Base-by-base conservation (phyloP, 1,140 invertebrate genomes). In the Micrasema minimum region DNA sequence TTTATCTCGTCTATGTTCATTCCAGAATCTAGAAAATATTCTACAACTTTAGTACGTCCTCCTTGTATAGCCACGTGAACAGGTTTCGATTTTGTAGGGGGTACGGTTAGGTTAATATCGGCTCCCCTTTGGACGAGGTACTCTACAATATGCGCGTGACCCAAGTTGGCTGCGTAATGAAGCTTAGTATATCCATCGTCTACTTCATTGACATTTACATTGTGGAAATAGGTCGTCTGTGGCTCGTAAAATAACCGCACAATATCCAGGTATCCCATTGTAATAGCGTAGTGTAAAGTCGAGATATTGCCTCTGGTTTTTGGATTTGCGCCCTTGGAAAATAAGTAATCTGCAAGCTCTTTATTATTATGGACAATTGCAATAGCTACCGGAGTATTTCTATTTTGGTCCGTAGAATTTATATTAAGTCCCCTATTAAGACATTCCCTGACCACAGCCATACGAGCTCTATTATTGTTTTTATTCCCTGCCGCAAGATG, bases 21-120 rank as follows among this genome's bases (percentile, higher is more conserved):
- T 9, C 55, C 55, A 38, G 16, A 2, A 14, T 59, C 55, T 7
- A 59, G 14, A 11, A 59, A 38, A 38, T 18, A 38, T 22, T 59
- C 37, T 10, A 59, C 31, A 10, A 53, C 50, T 26, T 53, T 6
- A 11, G 23, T 11, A n/a, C 22, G 18, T 20, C 23, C 23, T 31
- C 22, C 9, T 9, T 14, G 6, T 12, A 53, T 26, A 1, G 50
- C 50, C 22, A 26, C 22, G 22, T 53, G 50, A 7, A 53, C 22
- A 10, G 50, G 50, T 26, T 53, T 53, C 12, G 23, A 12, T 23
- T 2, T 20, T 31, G 26, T 31, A 12, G 16, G 6, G 3, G 3
- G 4, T n/a, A n/a, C 23, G 5, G 9, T 23, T 12, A 12, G 23
- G 23, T 53, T 23, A 10, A 53, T 9, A 26, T 31, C 23, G 5